Evolutionary conservation across 1,140 invertebrate species (phyloP).

Genomic region (Caerostris extrusa): DNA sequence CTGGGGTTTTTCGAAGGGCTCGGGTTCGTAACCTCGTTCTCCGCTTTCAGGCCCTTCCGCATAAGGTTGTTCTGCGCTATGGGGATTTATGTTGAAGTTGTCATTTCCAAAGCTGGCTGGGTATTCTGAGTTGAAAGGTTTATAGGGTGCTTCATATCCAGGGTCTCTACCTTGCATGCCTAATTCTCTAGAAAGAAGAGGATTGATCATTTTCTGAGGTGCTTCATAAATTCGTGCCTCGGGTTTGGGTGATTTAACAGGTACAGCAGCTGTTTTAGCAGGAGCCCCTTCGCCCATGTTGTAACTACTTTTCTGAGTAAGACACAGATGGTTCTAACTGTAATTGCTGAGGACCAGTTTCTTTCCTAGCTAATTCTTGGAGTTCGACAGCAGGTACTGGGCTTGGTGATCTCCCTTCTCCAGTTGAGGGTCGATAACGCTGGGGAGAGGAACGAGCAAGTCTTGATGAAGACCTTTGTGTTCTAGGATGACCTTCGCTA

Average conservation of each 20-base stretch:
- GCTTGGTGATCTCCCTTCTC: background rate
- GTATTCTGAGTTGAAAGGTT: conserved; percentile 55
- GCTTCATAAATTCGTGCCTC: background rate
- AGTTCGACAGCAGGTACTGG: background rate
- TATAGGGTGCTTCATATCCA: conserved; percentile 19
- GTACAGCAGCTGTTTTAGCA: background rate
- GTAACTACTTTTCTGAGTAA: conserved; percentile 56
- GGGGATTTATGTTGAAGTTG: background rate
- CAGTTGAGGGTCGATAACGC: background rate
- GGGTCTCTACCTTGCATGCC: background rate
- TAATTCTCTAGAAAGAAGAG: background rate
- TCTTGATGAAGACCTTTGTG: background rate
- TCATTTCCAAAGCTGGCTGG: conserved; percentile 1
- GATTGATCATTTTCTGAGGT: conserved; percentile 55
- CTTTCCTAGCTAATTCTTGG: background rate
- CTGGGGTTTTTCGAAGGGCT: background rate
- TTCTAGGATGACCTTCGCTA: background rate
- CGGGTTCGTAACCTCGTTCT: background rate
- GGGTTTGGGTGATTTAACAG: background rate
- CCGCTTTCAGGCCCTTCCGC: background rate
- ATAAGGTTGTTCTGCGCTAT: background rate
- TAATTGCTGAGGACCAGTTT: background rate
- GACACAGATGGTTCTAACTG: conserved; percentile 21
- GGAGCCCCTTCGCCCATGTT: background rate
- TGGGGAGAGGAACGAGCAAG: background rate